Base-by-base conservation (phyloP, 2,797 vertebrate genomes). In the Cynodonichthys magdalenae region DNA sequence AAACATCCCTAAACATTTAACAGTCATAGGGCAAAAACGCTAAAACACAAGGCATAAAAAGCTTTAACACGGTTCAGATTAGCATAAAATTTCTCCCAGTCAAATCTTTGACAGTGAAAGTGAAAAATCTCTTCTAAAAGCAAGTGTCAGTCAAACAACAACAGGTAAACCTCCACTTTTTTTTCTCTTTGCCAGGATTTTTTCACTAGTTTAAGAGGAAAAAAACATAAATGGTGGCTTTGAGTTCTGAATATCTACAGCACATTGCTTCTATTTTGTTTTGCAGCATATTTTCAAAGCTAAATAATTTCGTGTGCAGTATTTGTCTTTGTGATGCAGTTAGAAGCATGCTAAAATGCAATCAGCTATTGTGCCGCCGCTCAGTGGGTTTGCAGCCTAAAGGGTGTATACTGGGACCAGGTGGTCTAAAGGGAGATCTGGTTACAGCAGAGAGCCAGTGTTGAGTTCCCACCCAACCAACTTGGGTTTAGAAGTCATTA, bases 391-490 rank as follows among this genome's bases (percentile, higher is more conserved):
- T 75, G 65, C 61, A 75, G 76, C 63, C 79, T 70, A 18, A 31
- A 0, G 79, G 72, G 66, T 65, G 59, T 47, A 71, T 72, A 59
- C 53, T 52, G 51, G 74, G 75, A 80, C 81, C 86, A 86, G 86
- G 86, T 89, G 87, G 84, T 82, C 75, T 66, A 41, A 79, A 59
- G 64, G 65, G 77, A 80, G 87, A 89, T 90, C 58, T 45, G 55
- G 80, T 92, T 92, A 78, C 89, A 36, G 57, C 60, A 59, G 74
- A 53, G 56, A 12, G 20, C 53, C 65, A 76, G 90, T 87, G 82
- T 90, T 80, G 65, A 60, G 75, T 91, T 92, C 81, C 87, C 77
- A 81, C 83, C 88, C 86, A 88, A 91, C 87, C 83, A 87, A 76
- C 85, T 67, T 61, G 66, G 78, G 77, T 81, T 86, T 74, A 71